Conservation (phyloP, 2,797 vertebrate genomes). For the Cuculus canorus region DNA sequence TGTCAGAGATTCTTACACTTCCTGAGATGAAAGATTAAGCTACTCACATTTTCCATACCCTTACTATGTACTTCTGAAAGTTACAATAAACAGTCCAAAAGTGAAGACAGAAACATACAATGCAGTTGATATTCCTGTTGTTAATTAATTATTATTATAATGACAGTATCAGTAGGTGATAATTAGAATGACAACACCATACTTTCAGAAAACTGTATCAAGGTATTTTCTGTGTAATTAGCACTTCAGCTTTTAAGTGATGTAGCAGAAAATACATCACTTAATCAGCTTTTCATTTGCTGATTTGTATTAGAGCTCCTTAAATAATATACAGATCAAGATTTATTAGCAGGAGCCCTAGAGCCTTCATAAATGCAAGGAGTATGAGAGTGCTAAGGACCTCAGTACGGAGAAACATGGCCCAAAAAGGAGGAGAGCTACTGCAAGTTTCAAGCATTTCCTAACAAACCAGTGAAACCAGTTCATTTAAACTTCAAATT, state of each 20-base stretch:
- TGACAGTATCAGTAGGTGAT: not conserved
- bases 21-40: not conserved
- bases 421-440: not conserved
- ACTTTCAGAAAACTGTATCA: not conserved
- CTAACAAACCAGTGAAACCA: not conserved
- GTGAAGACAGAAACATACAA: not conserved
- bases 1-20: not conserved
- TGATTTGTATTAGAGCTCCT: not conserved
- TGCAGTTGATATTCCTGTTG: not conserved
- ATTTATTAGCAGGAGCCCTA: not conserved
- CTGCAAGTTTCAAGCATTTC: not conserved
- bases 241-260: not conserved
- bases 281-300: not conserved
- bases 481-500: not conserved
- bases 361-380: not conserved
- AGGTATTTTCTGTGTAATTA: not conserved
- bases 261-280: not conserved
- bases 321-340: not conserved
- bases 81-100: not conserved
- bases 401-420: not conserved
- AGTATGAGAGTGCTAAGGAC: not conserved
- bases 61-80: not conserved
- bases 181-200: not conserved
- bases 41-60: not conserved
- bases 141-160: not conserved